These are phyloP conservation scores for Nezara viridula DNA, from an alignment of 2,888 invertebrate species.

Conservation along the genomic window DNA sequence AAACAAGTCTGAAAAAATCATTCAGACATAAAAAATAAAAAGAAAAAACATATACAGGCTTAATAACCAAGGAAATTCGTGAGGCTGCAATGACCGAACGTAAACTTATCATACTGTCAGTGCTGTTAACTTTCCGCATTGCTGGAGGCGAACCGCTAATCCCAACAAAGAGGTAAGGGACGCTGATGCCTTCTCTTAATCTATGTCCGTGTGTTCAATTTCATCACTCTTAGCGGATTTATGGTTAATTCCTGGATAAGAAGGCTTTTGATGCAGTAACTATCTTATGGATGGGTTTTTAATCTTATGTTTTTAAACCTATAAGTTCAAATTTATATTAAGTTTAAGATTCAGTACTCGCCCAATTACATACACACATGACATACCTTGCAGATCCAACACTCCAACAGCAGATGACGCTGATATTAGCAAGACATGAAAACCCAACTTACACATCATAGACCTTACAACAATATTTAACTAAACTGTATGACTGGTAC, in stretches of 20 bases:
- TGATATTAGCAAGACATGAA: too few species aligned
- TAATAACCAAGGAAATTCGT: constrained; percentile 37
- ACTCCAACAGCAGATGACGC: too few species aligned
- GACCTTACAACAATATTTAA: too few species aligned
- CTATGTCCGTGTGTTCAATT: not conserved
- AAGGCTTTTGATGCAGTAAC: not conserved
- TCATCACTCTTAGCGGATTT: not conserved
- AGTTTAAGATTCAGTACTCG: too few species aligned
- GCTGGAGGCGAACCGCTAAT: not conserved
- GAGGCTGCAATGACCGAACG: not conserved
- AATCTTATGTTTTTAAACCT: too few species aligned
- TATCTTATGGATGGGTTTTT: not conserved
- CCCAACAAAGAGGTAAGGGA: not conserved
- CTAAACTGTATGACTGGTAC: too few species aligned
- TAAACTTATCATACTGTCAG: constrained; percentile 23
- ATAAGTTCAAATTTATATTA: too few species aligned
- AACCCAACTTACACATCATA: too few species aligned
- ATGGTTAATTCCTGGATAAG: not conserved
- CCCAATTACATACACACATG: too few species aligned
- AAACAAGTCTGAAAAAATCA: not conserved
- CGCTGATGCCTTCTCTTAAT: not conserved
- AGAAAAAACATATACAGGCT: not conserved
- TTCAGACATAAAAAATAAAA: not conserved
- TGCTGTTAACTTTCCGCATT: not conserved
- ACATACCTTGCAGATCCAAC: too few species aligned